Evolutionary conservation across 2,113 vertebrate species (phyloP).

Genomic region (Guaruba guarouba): DNA sequence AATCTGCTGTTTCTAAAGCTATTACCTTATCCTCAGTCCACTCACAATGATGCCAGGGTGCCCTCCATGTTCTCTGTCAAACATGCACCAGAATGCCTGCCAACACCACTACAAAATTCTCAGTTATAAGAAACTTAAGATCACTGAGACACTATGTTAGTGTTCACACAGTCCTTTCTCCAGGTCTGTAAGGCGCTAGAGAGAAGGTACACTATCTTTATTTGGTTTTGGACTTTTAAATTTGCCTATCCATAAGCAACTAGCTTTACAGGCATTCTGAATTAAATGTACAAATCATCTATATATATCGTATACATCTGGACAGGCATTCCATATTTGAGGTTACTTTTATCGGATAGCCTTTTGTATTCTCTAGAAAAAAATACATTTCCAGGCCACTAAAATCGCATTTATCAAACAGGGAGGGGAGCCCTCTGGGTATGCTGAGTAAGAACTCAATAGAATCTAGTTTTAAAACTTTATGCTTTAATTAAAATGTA

Average conservation of each 20-base stretch:
- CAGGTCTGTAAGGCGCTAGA: neutral
- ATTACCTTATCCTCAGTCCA: neutral
- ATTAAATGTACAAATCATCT: neutral
- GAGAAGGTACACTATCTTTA: neutral
- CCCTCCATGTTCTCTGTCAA: neutral
- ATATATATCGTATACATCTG: neutral
- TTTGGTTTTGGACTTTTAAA: neutral
- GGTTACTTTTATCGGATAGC: neutral
- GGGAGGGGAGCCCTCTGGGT: slow-evolving; percentile 7
- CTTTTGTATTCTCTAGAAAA: neutral
- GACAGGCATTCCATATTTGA: neutral
- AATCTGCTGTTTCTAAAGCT: neutral
- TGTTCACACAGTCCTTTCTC: neutral
- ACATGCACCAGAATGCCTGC: neutral
- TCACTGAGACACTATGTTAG: neutral
- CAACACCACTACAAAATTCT: neutral
- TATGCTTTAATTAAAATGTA: slow-evolving; percentile 70
- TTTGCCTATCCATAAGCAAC: neutral
- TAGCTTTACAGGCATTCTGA: neutral
- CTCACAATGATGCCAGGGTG: accelerated
- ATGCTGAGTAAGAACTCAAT: slow-evolving; percentile 62
- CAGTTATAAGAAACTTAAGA: neutral
- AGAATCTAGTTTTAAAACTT: slow-evolving; percentile 49
- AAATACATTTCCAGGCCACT: slow-evolving; percentile 3
- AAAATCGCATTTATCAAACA: slow-evolving; percentile 29